These are phyloP conservation scores for Ailurus styani DNA, from an alignment of 2,113 vertebrate species.

Conservation along the genomic window DNA sequence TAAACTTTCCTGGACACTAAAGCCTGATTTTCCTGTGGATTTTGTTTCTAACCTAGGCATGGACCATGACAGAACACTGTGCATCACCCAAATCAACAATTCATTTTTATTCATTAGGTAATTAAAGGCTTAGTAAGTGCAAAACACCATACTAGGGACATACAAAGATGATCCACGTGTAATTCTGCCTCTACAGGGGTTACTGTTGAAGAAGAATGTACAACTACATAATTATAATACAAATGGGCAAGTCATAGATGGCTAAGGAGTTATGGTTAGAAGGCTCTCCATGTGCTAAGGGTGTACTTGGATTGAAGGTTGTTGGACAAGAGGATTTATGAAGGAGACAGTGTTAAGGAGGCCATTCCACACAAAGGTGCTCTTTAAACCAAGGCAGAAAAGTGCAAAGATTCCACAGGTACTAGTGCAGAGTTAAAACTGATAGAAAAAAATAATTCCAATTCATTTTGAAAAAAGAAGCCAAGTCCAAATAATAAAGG, in stretches of 20 bases:
- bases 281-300: background rate
- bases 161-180: background rate
- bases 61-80: background rate
- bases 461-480: background rate
- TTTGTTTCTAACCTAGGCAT: background rate
- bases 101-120: background rate
- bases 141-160: background rate
- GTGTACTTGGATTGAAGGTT: background rate
- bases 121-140: background rate
- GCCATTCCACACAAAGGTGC: background rate
- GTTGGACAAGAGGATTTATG: background rate
- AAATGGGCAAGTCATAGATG: background rate
- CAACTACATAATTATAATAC: background rate
- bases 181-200: background rate
- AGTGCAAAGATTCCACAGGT: background rate
- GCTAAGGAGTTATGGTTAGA: background rate
- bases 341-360: background rate
- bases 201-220: background rate
- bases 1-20: background rate
- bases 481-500: background rate
- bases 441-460: background rate
- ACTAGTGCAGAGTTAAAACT: background rate
- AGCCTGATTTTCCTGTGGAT: background rate
- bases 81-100: background rate
- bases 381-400: background rate